These are phyloP conservation scores for Ceramica pisi DNA, from an alignment of 2,888 invertebrate species.

Conservation along the genomic window DNA sequence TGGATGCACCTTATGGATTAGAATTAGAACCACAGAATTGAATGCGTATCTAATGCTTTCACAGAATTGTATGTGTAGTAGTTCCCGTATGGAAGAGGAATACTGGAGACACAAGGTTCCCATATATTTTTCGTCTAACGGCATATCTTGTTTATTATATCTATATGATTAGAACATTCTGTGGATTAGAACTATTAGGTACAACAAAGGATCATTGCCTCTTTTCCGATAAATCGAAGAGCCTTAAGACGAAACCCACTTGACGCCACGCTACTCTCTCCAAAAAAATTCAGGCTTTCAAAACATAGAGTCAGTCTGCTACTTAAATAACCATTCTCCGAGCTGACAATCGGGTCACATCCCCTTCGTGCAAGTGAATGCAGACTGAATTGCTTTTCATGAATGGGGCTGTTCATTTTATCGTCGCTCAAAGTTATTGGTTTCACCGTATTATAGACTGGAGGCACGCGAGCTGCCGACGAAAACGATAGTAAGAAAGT, in stretches of 20 bases:
- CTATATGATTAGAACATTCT: no score
- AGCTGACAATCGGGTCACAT: conserved; percentile 33
- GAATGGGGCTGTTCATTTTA: conserved; percentile 56
- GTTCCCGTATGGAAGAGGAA: no score
- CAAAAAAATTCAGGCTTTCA: neutral
- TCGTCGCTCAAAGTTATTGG: conserved; percentile 61
- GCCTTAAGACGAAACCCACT: neutral
- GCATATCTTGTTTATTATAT: no score
- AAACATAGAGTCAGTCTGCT: conserved; percentile 14
- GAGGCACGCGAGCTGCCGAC: conserved; percentile 49
- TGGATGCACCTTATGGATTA: no score
- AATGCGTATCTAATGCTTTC: no score
- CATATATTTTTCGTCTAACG: no score
- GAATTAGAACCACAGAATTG: neutral
- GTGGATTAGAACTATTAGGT: no score
- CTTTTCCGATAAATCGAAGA: neutral
- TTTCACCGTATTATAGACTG: conserved; percentile 42
- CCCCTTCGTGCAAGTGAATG: conserved; percentile 58
- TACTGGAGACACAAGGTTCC: no score
- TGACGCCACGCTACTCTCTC: neutral
- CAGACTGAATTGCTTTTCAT: conserved; percentile 64
- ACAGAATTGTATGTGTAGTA: no score
- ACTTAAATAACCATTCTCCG: conserved; percentile 11
- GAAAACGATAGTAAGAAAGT: conserved; percentile 23
- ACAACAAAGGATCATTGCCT: neutral